Conservation (phyloP, 2,797 vertebrate genomes). For the Oreochromis mossambicus region DNA sequence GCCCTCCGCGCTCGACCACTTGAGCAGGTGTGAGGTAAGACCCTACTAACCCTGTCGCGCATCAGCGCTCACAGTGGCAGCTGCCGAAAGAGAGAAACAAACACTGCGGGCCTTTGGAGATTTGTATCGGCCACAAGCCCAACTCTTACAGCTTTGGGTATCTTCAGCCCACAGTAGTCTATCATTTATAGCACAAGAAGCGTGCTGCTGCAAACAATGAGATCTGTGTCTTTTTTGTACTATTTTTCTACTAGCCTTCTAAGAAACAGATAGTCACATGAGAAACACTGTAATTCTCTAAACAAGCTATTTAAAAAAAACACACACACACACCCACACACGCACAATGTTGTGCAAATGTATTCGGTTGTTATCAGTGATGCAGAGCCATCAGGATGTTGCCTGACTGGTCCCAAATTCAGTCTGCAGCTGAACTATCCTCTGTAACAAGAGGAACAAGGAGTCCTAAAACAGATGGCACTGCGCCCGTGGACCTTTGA, state of each 20-base stretch:
- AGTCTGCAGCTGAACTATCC: background rate
- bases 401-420: background rate
- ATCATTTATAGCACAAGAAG: background rate
- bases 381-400: background rate
- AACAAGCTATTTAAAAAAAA: background rate
- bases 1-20: background rate
- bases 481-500: background rate
- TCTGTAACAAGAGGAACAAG: background rate
- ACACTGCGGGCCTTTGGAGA: background rate
- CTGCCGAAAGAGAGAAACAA: background rate
- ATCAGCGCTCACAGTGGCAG: background rate
- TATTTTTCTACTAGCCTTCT: background rate
- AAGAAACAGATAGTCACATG: background rate
- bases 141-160: background rate
- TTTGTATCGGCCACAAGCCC: background rate
- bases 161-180: background rate
- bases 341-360: background rate
- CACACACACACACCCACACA: background rate
- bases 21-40: slow-evolving; percentile 28
- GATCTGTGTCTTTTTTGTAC: background rate
- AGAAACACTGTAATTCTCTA: background rate
- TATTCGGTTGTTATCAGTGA: background rate
- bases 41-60: slow-evolving; percentile 11
- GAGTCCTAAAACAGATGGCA: background rate
- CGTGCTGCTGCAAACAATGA: background rate